Conservation (phyloP, 2,113 vertebrate genomes). For the Dendrocopos noguchii region DNA sequence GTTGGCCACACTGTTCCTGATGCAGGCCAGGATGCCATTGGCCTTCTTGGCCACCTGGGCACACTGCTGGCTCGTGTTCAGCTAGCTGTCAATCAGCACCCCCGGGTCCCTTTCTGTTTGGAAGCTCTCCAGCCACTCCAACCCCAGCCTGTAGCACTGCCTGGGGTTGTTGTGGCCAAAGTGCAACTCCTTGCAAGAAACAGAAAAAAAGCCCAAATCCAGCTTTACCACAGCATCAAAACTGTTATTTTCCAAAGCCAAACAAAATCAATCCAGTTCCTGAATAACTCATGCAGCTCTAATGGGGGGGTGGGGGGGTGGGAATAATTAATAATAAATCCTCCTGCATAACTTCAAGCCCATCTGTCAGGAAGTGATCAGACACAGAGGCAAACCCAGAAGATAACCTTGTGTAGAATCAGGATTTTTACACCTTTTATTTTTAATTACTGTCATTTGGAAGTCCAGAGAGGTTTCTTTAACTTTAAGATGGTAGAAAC, state of each 20-base stretch:
- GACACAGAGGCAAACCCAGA: neutral
- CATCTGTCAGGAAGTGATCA: neutral
- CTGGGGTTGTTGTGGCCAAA: too few species aligned
- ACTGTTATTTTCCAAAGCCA: neutral
- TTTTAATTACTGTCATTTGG: too few species aligned
- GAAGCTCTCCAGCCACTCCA: too few species aligned
- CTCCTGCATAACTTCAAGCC: neutral
- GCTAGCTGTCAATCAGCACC: too few species aligned
- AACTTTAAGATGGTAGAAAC: neutral
- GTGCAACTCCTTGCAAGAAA: neutral
- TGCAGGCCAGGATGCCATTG: too few species aligned
- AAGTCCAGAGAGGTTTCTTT: neutral
- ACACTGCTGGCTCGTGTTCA: too few species aligned
- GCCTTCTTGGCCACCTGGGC: too few species aligned
- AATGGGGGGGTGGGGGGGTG: neutral
- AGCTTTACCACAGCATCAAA: neutral
- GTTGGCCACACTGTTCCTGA: too few species aligned
- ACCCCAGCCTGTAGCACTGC: too few species aligned
- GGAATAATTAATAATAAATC: neutral
- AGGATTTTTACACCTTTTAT: neutral
- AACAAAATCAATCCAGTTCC: neutral
- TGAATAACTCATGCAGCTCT: neutral
- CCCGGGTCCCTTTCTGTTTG: too few species aligned
- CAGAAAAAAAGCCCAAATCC: neutral
- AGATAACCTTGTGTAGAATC: fast-evolving